phyloP scores from a whole-genome alignment of 2,113 vertebrate species.

The Actenoides lindsayi region DNA sequence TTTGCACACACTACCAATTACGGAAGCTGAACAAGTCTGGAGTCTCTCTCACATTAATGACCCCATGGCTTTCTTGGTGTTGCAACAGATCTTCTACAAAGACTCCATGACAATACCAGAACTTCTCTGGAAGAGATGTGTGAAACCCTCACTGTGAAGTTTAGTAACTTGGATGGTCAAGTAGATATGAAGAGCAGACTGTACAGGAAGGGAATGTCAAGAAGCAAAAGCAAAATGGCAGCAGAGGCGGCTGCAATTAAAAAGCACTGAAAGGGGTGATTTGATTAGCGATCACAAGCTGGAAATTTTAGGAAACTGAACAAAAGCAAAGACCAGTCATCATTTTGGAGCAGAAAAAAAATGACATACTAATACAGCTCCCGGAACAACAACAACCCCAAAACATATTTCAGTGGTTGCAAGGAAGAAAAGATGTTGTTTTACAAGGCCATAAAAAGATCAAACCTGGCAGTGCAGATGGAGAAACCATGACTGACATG shows the following conservation, averaged over 20 bases:
- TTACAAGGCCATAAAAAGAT: neutral
- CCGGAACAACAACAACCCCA: neutral
- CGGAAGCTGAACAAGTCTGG: neutral
- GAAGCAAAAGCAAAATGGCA: slow-evolving; percentile 9
- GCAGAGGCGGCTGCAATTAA: neutral
- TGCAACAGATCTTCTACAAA: neutral
- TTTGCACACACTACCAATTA: neutral
- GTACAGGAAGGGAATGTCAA: neutral
- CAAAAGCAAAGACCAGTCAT: neutral
- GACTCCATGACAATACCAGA: neutral
- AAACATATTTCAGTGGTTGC: neutral
- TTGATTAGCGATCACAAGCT: neutral
- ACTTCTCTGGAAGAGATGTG: neutral
- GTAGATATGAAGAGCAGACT: neutral
- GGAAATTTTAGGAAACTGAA: neutral
- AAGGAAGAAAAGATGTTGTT: neutral
- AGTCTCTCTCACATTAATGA: neutral
- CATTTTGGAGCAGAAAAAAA: neutral
- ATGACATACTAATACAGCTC: neutral
- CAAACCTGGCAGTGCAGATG: neutral
- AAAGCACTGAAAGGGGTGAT: neutral
- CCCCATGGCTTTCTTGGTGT: neutral
- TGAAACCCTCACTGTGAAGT: neutral
- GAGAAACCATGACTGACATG: neutral
- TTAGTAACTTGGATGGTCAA: neutral